Conservation (phyloP, 1,140 invertebrate genomes). For the Hormaphis cornu region DNA sequence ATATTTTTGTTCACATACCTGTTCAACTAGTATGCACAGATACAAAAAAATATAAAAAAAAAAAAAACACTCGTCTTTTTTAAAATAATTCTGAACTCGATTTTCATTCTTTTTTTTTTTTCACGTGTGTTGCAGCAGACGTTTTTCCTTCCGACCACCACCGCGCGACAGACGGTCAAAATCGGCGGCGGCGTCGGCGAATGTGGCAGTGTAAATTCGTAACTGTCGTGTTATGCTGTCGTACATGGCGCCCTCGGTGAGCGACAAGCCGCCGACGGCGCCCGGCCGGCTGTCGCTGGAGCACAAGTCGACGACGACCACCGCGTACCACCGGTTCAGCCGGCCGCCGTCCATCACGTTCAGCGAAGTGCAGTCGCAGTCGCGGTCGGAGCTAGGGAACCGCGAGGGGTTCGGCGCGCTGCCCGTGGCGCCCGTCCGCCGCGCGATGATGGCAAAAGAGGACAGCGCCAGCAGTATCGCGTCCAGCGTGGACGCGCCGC, state of each 20-base stretch:
- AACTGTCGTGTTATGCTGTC: constrained; percentile 50
- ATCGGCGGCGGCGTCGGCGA: neutral
- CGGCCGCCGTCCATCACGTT: constrained; percentile 38
- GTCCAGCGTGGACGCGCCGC: constrained; percentile 21
- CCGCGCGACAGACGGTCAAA: neutral
- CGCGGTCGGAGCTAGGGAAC: no score
- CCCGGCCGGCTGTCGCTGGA: constrained; percentile 42
- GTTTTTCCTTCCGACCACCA: neutral
- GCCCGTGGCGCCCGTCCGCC: constrained; percentile 24
- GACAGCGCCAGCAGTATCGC: constrained; percentile 19
- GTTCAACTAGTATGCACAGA: no score
- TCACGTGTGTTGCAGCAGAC: neutral
- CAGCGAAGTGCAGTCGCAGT: neutral
- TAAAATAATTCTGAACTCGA: no score
- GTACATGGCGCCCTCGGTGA: constrained; percentile 55
- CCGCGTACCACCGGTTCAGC: constrained; percentile 42
- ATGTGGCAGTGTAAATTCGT: neutral
- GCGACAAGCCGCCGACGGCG: constrained; percentile 52
- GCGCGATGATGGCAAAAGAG: constrained; percentile 11
- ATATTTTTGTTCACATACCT: no score
- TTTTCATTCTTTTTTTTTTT: no score
- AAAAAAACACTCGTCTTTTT: no score
- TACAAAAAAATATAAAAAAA: no score
- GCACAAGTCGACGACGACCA: constrained; percentile 4
- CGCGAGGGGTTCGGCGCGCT: constrained; percentile 33